Conservation (phyloP, 2,797 vertebrate species). For the Ispidina picta region DNA sequence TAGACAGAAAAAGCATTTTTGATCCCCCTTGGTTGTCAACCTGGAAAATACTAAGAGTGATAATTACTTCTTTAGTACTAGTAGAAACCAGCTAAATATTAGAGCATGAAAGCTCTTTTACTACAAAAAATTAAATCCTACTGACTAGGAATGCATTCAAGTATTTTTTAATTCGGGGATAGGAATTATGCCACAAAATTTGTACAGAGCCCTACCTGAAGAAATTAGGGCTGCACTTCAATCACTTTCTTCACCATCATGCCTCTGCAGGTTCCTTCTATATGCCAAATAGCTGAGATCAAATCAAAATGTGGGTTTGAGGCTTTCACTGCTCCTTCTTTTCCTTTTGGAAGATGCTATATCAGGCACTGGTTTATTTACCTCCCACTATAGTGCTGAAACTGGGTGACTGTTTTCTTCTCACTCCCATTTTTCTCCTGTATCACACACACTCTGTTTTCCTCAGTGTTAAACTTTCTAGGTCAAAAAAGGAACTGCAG, state of each 20-base stretch:
- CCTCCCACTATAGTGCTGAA: background rate
- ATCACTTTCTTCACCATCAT: background rate
- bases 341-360: background rate
- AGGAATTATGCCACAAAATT: background rate
- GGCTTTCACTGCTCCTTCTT: background rate
- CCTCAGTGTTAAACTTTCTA: background rate
- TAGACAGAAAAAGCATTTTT: slow-evolving; percentile 30
- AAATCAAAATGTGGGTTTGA: background rate
- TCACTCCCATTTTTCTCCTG: background rate
- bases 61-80: background rate
- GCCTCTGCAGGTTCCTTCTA: background rate
- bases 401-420: background rate
- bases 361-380: background rate
- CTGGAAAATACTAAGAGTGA: background rate
- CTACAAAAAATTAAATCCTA: background rate
- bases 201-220: background rate
- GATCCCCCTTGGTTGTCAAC: background rate
- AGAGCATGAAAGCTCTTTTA: background rate
- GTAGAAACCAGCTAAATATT: background rate
- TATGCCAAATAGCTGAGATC: background rate
- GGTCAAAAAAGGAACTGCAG: background rate
- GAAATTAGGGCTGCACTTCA: background rate
- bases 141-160: background rate
- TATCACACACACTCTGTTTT: background rate
- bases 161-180: background rate